phyloP scores from a whole-genome alignment of 2,113 vertebrate species.

The Catharus minimus region DNA sequence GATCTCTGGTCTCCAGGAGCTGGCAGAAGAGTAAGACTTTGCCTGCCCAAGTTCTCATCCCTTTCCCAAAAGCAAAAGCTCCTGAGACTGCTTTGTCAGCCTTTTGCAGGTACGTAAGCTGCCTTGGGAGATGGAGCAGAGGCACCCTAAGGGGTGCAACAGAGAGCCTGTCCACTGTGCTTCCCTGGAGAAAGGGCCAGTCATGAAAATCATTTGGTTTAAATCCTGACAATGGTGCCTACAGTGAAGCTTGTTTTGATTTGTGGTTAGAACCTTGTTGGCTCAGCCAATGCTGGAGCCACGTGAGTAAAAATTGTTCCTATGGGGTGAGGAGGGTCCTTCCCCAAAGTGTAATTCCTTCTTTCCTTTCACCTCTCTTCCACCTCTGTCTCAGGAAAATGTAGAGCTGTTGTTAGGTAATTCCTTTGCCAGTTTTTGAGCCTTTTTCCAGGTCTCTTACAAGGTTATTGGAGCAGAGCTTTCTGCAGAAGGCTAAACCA shows the following conservation, averaged over 20 bases:
- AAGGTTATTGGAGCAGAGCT: neutral
- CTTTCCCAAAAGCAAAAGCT: neutral
- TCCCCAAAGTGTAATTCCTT: neutral
- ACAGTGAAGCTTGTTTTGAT: neutral
- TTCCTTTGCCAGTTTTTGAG: neutral
- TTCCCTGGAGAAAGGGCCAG: neutral
- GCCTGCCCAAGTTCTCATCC: neutral
- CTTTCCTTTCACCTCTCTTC: neutral
- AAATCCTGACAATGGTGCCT: neutral
- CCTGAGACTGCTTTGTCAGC: neutral
- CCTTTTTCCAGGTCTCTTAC: neutral
- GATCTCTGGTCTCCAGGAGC: neutral
- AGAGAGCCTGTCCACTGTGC: neutral
- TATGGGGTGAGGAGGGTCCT: neutral
- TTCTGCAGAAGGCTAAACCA: neutral
- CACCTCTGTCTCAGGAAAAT: neutral
- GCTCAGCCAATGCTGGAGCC: neutral
- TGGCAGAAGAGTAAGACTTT: neutral
- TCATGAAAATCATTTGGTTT: neutral
- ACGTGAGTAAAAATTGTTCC: rapidly evolving
- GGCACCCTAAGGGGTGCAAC: neutral
- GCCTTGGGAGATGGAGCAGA: neutral
- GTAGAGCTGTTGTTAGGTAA: neutral
- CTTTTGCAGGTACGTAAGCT: neutral
- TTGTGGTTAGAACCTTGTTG: neutral